phyloP scores from a whole-genome alignment of 2,797 vertebrate genomes.

The Argentina silus region DNA sequence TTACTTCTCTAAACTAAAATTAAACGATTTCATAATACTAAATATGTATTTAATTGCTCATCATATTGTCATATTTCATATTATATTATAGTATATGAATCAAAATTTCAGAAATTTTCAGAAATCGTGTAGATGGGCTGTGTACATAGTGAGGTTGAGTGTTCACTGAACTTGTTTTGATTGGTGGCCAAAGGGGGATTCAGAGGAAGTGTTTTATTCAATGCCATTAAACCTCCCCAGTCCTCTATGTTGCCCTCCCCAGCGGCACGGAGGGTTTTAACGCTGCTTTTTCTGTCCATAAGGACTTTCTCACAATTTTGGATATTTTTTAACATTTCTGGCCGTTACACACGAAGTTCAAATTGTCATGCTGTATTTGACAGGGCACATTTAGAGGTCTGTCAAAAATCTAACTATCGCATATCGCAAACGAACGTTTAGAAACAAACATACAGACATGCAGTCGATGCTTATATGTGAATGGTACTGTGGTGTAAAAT shows the following conservation, averaged over 20 bases:
- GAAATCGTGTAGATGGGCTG: not conserved
- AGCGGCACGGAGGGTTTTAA: constrained; percentile 24
- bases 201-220: constrained; percentile 62
- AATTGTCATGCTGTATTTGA: constrained; percentile 20
- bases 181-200: constrained; percentile 74
- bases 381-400: constrained; percentile 18
- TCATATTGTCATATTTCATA: constrained; percentile 40
- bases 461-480: no score
- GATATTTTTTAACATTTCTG: constrained; percentile 34
- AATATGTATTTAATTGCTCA: constrained; percentile 22
- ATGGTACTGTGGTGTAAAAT: no score
- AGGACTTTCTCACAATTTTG: constrained; percentile 24
- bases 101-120: constrained; percentile 32
- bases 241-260: constrained; percentile 21
- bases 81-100: constrained; percentile 29
- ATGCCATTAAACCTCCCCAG: constrained; percentile 28
- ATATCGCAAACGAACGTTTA: not conserved
- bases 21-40: not conserved
- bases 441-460: no score
- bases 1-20: not conserved
- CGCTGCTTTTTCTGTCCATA: constrained; percentile 24
- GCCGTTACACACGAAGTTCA: constrained; percentile 31
- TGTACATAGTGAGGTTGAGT: constrained; percentile 26
- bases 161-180: constrained; percentile 78
- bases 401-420: not conserved